phyloP scores from a whole-genome alignment of 1,140 invertebrate species.

The Alviniconcha marisindica region DNA sequence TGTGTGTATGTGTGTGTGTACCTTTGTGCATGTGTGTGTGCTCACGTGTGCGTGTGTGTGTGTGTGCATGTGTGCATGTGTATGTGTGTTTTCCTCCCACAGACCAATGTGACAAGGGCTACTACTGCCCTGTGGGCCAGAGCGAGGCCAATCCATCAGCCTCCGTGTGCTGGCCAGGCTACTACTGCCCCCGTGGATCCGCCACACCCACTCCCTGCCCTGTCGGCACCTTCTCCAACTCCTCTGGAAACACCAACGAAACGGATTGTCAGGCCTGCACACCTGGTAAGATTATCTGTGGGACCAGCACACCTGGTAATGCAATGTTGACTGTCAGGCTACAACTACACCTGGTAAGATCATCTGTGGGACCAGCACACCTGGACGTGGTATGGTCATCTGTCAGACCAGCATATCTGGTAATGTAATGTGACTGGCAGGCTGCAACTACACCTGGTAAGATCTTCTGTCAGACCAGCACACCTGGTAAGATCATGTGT shows the following conservation, averaged over 20 bases:
- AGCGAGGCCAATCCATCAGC: conserved; percentile 54
- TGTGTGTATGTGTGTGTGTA: too few relatives aligned
- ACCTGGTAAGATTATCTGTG: conserved; percentile 54
- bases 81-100: not conserved
- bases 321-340: conserved; percentile 67
- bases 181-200: conserved; percentile 69
- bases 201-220: conserved; percentile 66
- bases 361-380: too few relatives aligned
- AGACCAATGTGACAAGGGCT: conserved; percentile 69
- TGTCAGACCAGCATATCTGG: too few relatives aligned
- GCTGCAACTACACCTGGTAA: conserved; percentile 70
- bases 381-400: too few relatives aligned
- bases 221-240: conserved; percentile 70
- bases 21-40: too few relatives aligned
- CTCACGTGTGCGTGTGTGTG: too few relatives aligned
- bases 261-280: conserved; percentile 70
- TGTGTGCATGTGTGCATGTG: too few relatives aligned
- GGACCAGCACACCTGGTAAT: too few relatives aligned
- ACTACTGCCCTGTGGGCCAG: conserved; percentile 68
- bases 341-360: conserved; percentile 70
- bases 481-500: too few relatives aligned
- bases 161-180: conserved; percentile 63
- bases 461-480: not conserved
- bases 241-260: conserved; percentile 64
- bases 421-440: too few relatives aligned